These are phyloP conservation scores for Notarius quadriscutis DNA, from an alignment of 2,113 vertebrate species.

Conservation along the genomic window DNA sequence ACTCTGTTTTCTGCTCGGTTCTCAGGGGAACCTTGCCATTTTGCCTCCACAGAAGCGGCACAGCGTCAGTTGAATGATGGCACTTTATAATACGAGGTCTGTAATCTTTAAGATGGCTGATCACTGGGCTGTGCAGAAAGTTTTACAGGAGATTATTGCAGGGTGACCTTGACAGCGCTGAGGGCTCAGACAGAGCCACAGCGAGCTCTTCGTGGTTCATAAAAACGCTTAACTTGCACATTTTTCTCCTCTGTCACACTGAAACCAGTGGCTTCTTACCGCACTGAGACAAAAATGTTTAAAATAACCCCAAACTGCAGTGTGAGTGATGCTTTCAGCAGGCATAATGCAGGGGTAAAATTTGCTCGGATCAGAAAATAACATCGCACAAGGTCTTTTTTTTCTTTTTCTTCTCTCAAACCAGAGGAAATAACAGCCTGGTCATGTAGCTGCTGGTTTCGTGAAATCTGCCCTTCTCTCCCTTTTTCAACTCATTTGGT, in stretches of 20 bases:
- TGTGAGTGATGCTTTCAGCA: not conserved
- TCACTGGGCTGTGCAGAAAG: constrained; percentile 47
- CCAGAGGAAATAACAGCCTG: constrained; percentile 22
- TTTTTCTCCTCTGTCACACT: constrained; percentile 18
- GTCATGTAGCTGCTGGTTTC: constrained; percentile 32
- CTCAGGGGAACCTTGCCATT: constrained; percentile 24
- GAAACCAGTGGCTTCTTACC: not conserved
- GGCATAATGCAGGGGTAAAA: constrained; percentile 13
- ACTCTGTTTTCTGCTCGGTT: not conserved
- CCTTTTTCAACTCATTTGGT: constrained; percentile 9
- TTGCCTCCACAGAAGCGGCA: constrained; percentile 21
- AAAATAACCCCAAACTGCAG: constrained; percentile 2
- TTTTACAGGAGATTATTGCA: constrained; percentile 41
- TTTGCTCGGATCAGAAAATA: constrained; percentile 5
- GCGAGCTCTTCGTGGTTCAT: not conserved
- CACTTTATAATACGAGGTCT: constrained; percentile 50
- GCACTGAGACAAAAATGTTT: not conserved
- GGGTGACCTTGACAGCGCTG: constrained; percentile 50
- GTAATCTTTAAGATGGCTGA: constrained; percentile 47
- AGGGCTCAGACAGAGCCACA: constrained; percentile 37
- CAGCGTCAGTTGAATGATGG: constrained; percentile 23
- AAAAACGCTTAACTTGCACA: constrained; percentile 26
- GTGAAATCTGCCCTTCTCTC: constrained; percentile 21
- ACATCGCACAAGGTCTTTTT: not conserved
- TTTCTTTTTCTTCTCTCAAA: not conserved